Conservation (phyloP, 2,888 invertebrate species). For the Calameuta filiformis region DNA sequence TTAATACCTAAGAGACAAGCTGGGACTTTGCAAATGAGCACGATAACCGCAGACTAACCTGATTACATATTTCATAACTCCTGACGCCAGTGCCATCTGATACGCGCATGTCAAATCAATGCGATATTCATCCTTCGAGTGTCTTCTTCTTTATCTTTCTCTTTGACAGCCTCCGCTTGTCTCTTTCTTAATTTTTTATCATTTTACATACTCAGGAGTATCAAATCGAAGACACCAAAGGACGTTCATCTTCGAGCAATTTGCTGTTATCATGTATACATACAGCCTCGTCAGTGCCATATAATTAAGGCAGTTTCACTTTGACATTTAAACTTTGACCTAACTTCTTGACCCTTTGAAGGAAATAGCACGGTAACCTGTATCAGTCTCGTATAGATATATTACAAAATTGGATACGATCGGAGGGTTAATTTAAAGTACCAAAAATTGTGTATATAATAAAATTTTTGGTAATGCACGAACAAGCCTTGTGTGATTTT, state of each 20-base stretch:
- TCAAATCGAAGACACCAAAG: background rate
- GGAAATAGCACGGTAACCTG: background rate
- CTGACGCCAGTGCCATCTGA: conserved; percentile 24
- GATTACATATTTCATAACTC: conserved; percentile 41
- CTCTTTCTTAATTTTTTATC: background rate
- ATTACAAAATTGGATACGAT: background rate
- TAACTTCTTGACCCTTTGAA: background rate
- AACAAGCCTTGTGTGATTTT: background rate
- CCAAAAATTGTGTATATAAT: background rate
- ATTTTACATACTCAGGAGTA: background rate
- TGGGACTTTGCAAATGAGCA: conserved; percentile 42
- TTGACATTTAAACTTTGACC: background rate
- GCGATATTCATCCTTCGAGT: background rate
- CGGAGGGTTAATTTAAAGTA: background rate
- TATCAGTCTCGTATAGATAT: background rate
- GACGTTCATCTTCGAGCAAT: background rate
- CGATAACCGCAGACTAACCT: conserved; percentile 41
- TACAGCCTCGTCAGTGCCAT: background rate
- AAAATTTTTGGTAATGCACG: background rate
- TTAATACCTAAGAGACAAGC: conserved; percentile 39
- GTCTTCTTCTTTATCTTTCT: background rate
- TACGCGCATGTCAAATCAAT: conserved; percentile 23
- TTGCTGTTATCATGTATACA: background rate
- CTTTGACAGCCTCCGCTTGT: conserved; percentile 5
- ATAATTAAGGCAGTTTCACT: background rate